phyloP scores from a whole-genome alignment of 2,113 vertebrate species.

The Gallinago jamesoni region DNA sequence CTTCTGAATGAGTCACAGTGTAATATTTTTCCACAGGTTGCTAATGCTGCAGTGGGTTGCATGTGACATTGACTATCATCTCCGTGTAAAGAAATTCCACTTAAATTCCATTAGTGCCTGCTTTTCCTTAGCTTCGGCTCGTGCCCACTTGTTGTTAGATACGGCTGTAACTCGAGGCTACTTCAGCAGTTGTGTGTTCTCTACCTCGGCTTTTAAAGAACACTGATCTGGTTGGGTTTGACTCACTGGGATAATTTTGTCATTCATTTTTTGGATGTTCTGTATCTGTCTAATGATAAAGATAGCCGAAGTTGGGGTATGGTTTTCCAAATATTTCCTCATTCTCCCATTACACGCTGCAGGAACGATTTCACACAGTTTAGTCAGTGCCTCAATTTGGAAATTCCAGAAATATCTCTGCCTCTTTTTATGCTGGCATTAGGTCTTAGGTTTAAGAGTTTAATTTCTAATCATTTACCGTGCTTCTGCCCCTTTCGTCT shows the following conservation, averaged over 20 bases:
- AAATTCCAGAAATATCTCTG: not conserved
- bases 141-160: not conserved
- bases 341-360: not conserved
- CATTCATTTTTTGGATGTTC: not conserved
- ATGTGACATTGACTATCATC: not conserved
- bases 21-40: conserved; percentile 23
- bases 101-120: conserved; percentile 48
- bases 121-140: not conserved
- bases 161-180: not conserved
- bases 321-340: not conserved
- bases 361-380: not conserved
- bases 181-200: not conserved
- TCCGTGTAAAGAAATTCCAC: conserved; percentile 48
- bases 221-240: not conserved
- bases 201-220: not conserved
- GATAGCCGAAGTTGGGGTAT: not conserved
- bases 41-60: not conserved
- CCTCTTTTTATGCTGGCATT: not conserved
- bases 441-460: not conserved
- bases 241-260: not conserved
- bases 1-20: not conserved
- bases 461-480: not conserved
- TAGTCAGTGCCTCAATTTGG: not conserved
- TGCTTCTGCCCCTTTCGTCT: not conserved
- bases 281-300: not conserved